Base-by-base conservation (phyloP, 1,140 invertebrate genomes). In the Lepidurus arcticus region DNA sequence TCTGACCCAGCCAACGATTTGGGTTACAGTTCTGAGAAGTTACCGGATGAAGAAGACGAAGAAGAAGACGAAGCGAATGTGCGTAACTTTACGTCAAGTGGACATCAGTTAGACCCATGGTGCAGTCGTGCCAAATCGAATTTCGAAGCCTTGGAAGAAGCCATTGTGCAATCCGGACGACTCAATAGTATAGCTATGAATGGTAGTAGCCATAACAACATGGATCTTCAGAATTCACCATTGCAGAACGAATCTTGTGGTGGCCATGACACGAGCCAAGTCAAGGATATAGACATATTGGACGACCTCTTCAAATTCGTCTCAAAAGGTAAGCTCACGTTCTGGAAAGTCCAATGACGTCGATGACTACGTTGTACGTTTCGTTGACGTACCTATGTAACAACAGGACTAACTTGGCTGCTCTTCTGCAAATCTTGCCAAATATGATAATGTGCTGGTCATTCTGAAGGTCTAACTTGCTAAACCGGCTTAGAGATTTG, bases 241-340 rank as follows among this genome's bases (percentile, higher is more conserved):
- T 47, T 45, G 75, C 75, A 42, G 24, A 45, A 44, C 75, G 21
- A 76, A 44, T n/a, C 43, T 43, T 7, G 74, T 42, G 34, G 10
- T 21, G 75, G 47, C 24, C 43, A 76, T 10, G 21, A 76, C 43
- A 76, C 75, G n/a, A 75, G 43, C n/a, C 76, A 76, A 24, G 6
- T 47, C 44, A 76, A 78, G 53, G 78, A 78, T 74, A 73, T 75
- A 16, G 78, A 78, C 42, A 73, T 78, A 44, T 73, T 78, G 42
- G 78, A 78, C 42, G 78, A 78, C 44, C 75, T 78, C 78, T 78
- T 78, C 42, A 78, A 78, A 78, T 78, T 78, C 21, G 73, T 78
- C 44, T 74, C 78, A 10, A 78, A 74, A 24, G 78, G 78, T 78
- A 78, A 21, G 73, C 43, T 21, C 21, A 16, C 10, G 10, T 47